Percentiles rank a stretch among this genome's conserved stretches.
Evolutionary conservation across 92 coral and sea anemone species (phyloP).

Genomic region (Zoanthus sociatus): DNA sequence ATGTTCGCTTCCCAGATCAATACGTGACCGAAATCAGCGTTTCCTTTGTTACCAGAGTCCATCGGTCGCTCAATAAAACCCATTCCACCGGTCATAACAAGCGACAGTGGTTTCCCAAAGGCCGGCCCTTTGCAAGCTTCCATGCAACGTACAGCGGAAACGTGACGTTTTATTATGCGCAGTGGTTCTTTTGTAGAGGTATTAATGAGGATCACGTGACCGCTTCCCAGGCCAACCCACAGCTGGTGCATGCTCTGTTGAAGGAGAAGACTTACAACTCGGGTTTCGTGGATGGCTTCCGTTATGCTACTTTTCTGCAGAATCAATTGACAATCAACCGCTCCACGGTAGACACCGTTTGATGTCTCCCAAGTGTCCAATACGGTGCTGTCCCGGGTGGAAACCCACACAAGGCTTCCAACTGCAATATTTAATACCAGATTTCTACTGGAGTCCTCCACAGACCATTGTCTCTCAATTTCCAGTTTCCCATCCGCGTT

Average conservation of each 20-base stretch:
- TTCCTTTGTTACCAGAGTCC: constrained; percentile 56
- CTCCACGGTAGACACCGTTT: constrained; percentile 66
- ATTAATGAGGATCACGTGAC: constrained; percentile 88
- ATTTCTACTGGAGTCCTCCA: constrained; percentile 67
- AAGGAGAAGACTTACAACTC: constrained; percentile 86
- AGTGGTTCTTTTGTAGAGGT: constrained; percentile 76
- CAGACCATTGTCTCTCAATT: constrained; percentile 82
- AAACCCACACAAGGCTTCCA: constrained; percentile 82
- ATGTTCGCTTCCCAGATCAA: constrained; percentile 96
- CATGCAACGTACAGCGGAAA: constrained; percentile 93
- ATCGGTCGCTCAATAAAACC: constrained; percentile 88
- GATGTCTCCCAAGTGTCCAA: constrained; percentile 88
- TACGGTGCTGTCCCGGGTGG: constrained; percentile 77
- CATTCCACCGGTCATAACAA: constrained; percentile 94
- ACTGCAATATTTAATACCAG: constrained; percentile 89
- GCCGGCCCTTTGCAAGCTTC: constrained; percentile 72
- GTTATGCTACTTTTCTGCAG: constrained; percentile 60
- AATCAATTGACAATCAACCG: constrained; percentile 76
- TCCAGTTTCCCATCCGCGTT: constrained; percentile 52
- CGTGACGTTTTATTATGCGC: constrained; percentile 83
- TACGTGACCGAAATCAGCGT: constrained; percentile 83
- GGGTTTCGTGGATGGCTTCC: constrained; percentile 75
- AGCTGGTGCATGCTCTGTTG: constrained; percentile 66
- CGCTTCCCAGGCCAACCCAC: constrained; percentile 96
- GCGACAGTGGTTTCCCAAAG: constrained; percentile 71